phyloP scores from a whole-genome alignment of 1,140 invertebrate genomes.

The Orchesella cincta region DNA sequence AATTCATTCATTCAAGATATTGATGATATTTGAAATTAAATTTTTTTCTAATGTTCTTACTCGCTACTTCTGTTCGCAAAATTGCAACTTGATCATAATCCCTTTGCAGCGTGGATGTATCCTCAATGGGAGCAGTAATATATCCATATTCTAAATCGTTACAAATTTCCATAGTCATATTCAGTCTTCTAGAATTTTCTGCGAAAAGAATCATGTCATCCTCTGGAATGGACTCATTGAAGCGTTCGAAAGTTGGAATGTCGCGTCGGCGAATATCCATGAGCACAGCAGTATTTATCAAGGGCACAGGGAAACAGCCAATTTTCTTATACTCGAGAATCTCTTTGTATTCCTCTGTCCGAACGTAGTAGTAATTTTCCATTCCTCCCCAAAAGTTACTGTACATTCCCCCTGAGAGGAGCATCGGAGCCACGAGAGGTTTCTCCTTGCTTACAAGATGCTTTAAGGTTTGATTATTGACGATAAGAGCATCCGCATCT shows the following conservation, averaged over 20 bases:
- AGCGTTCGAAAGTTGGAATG: slow-evolving; percentile 67
- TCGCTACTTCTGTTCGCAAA: slow-evolving; percentile 73
- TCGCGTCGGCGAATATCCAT: slow-evolving; percentile 69
- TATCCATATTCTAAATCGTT: slow-evolving; percentile 83
- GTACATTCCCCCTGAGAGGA: slow-evolving; percentile 82
- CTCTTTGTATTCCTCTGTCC: slow-evolving; percentile 82
- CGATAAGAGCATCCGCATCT: slow-evolving; percentile 85
- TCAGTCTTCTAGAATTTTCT: slow-evolving; percentile 72
- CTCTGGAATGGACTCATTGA: slow-evolving; percentile 59
- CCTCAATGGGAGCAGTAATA: slow-evolving; percentile 77
- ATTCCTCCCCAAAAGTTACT: slow-evolving; percentile 97
- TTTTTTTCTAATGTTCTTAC: slow-evolving; percentile 55
- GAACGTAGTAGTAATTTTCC: slow-evolving; percentile 77
- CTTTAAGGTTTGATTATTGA: slow-evolving; percentile 69
- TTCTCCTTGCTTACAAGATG: slow-evolving; percentile 68
- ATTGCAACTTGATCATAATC: slow-evolving; percentile 76
- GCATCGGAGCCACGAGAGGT: slow-evolving; percentile 76
- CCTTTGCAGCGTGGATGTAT: slow-evolving; percentile 64
- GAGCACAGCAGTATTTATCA: slow-evolving; percentile 88
- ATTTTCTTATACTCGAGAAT: slow-evolving; percentile 72
- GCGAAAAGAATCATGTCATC: slow-evolving; percentile 97
- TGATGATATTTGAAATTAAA: neutral
- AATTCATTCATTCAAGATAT: neutral
- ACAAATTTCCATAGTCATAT: slow-evolving; percentile 72
- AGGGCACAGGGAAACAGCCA: slow-evolving; percentile 83